phyloP scores from a whole-genome alignment of 2,797 vertebrate genomes.

The Rhinichthys osculus region DNA sequence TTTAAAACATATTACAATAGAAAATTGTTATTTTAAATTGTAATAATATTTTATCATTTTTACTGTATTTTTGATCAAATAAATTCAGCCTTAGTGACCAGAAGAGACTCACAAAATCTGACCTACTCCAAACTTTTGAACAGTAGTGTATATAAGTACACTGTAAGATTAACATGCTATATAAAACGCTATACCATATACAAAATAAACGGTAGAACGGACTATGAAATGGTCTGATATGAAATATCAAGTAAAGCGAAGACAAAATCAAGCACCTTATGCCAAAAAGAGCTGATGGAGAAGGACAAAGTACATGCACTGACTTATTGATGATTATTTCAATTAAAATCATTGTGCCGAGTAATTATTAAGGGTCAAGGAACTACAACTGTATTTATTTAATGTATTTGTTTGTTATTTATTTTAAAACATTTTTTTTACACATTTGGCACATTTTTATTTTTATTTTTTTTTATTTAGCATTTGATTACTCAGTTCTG shows the following conservation, averaged over 20 bases:
- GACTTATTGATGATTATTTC: not conserved
- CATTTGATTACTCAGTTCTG: not conserved
- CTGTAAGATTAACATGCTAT: not conserved
- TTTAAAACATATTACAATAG: not conserved
- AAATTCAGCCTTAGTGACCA: not conserved
- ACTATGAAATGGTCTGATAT: not conserved
- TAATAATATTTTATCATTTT: not conserved
- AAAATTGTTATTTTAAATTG: not conserved
- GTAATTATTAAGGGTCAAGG: too few species aligned
- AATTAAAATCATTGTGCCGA: not conserved
- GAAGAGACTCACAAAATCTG: not conserved
- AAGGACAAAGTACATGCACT: not conserved
- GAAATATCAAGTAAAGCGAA: not conserved
- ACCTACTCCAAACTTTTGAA: not conserved
- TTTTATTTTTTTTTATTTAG: not conserved
- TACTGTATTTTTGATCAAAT: not conserved
- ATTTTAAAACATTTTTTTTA: not conserved
- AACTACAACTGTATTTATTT: slow-evolving; percentile 14
- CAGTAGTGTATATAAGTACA: not conserved
- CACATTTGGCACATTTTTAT: not conserved
- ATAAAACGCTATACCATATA: not conserved
- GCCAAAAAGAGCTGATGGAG: slow-evolving; percentile 5
- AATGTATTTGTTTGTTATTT: not conserved
- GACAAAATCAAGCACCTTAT: slow-evolving; percentile 28
- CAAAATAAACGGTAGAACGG: not conserved